These are phyloP conservation scores for Tetragnatha montana DNA, from an alignment of 2,888 invertebrate genomes.

Conservation along the genomic window DNA sequence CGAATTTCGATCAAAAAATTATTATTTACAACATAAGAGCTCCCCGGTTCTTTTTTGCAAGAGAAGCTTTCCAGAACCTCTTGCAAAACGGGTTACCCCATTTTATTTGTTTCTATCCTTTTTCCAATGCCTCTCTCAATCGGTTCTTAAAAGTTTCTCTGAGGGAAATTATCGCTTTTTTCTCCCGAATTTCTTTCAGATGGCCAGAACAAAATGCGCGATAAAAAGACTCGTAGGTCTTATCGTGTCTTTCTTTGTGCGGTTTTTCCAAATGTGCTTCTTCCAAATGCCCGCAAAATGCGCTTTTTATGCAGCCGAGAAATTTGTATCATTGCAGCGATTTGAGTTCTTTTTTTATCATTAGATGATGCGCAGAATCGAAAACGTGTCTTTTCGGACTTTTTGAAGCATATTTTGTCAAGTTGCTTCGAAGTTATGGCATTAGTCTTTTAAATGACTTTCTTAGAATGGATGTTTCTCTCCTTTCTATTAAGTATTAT, in stretches of 20 bases:
- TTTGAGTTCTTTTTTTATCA: neutral
- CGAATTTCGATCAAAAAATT: neutral
- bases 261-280: neutral
- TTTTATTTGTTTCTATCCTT: neutral
- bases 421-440: no score
- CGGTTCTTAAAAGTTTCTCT: neutral
- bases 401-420: neutral
- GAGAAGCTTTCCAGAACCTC: neutral
- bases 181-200: neutral
- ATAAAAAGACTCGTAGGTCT: neutral
- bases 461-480: no score
- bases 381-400: neutral
- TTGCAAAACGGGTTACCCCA: neutral
- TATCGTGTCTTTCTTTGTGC: neutral
- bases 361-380: neutral
- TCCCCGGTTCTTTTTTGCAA: neutral
- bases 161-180: slow-evolving; percentile 13
- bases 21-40: neutral
- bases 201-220: neutral
- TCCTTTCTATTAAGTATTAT: no score
- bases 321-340: neutral
- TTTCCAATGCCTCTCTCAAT: neutral
- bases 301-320: neutral
- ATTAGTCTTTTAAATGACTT: no score
- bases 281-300: neutral